Base-by-base conservation (phyloP, 2,888 invertebrate genomes). In the Orthonychiurus folsomi region DNA sequence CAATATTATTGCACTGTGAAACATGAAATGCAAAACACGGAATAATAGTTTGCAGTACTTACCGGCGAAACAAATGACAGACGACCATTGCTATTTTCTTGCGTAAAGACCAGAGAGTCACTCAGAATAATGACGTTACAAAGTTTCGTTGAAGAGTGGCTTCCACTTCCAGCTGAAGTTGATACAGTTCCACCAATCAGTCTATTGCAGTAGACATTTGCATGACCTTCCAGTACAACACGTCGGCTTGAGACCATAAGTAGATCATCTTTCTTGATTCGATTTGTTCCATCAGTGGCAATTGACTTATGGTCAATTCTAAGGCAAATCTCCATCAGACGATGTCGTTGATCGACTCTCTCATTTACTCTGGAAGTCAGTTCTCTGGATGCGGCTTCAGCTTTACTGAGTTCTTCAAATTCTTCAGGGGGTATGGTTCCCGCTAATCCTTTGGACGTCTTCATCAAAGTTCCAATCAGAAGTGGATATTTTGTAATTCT, bases 401-500 rank as follows among this genome's bases (percentile, higher is more conserved):
- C 90, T 76, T 84, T 86, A 68, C 87, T 86, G 65, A 95, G 77
- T 70, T 86, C 82, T 71, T 90, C 89, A 68, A 86, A 83, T 76
- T 95, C 94, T 73, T 86, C 84, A 75, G 88, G 87, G 69, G 88
- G 87, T 69, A 89, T 87, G n/a, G n/a, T n/a, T n/a, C n/a, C n/a
- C n/a, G n/a, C n/a, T n/a, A n/a, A n/a, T n/a, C n/a, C n/a, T n/a
- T n/a, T n/a, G 3, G 90, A 89, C 2, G 91, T 89, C 78, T 95
- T 96, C 62, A 94, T 84, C 53, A 96, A 79, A 1, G 93, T 91
- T 75, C 96, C 95, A 66, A 96, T 84, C 2, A 96, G 80, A 26
- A 94, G 78, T 0, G 95, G 95, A 79, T 96, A 96, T 76, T 96
- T 96, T 18, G 95, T 95, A 53, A 95, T 82, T 69, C 96, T 82